Conservation (phyloP, 92 coral and sea anemone species). For the Actinostola sp. region DNA sequence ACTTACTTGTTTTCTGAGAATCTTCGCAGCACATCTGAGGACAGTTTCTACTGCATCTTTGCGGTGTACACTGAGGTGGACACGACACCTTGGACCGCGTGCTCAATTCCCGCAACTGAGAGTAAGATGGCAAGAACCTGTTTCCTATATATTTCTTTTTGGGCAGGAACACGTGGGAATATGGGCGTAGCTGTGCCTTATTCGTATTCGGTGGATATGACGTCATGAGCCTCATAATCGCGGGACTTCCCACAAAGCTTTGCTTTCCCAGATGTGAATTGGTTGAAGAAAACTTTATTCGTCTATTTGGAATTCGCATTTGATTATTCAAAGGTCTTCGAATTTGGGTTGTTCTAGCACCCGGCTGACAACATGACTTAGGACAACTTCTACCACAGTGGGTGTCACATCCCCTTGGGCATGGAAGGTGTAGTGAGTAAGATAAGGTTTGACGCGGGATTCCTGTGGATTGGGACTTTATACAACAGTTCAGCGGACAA, state of each 20-base stretch:
- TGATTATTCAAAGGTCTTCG: slow-evolving; percentile 11
- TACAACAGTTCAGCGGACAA: slow-evolving; percentile 34
- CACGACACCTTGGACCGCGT: slow-evolving; percentile 32
- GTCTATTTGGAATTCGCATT: not conserved
- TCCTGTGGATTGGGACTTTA: slow-evolving; percentile 3
- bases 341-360: not conserved
- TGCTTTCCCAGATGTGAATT: slow-evolving; percentile 6
- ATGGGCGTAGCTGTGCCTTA: not conserved
- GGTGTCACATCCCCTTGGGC: slow-evolving; percentile 26
- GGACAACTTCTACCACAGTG: slow-evolving; percentile 36
- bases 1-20: slow-evolving; percentile 20
- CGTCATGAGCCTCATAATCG: slow-evolving; percentile 16
- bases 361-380: slow-evolving; percentile 19
- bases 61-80: slow-evolving; percentile 21
- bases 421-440: slow-evolving; percentile 25
- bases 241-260: slow-evolving; percentile 8
- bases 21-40: slow-evolving; percentile 13
- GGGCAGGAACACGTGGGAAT: not conserved
- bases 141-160: slow-evolving; percentile 14
- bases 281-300: not conserved
- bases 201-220: not conserved
- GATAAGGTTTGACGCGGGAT: slow-evolving; percentile 24
- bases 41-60: slow-evolving; percentile 18
- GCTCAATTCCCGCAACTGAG: slow-evolving; percentile 7
- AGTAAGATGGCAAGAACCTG: not conserved